Evolutionary conservation across 1,140 invertebrate genomes (phyloP), one percentile per base, ranked within the genome.

Genomic region (Drosophila lacertosa): DNA sequence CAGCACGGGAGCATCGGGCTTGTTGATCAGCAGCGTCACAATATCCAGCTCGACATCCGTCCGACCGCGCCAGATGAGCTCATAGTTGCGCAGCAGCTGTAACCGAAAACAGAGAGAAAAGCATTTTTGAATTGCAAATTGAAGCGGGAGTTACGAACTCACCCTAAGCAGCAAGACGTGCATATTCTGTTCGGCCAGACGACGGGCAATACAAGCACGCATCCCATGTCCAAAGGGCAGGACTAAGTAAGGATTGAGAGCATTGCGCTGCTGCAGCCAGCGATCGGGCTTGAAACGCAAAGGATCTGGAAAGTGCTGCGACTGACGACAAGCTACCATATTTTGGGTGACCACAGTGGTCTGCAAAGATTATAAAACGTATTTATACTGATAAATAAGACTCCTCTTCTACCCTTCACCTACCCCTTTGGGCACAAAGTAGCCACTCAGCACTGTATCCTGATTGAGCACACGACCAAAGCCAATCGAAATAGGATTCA

Each of bases 221-320:
- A 96, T 93, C 0, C 98, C 98, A 91, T 97, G 96, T 0, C 97
- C 97, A 92, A 98, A 99, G 0, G 97, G 97, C 40, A 98, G 84
- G 3, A 95, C 93, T 2, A 96, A 91, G 90, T 95, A 98, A 0
- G 97, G 97, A 92, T 96, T 94, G 40, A 94, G 81, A 7, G 93
- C 92, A 37, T 53, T 71, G 4, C 73, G 59, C 20, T 86, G 67
- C 20, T 75, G 93, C 1, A 96, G 80, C 96, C 96, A 97, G 37
- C 96, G 92, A 80, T 97, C 96, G 0, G 97, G 96, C 39, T 94
- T 92, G 78, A 97, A 98, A 37, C 90, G 59, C 42, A 95, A 65
- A 0, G 97, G 94, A 13, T 95, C 89, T 2, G 92, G 70, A 66
- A 97, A 96, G 90, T 97, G 95, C 75, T 96, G 91, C 0, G 93